A percentile compares a stretch with the other conserved stretches of the same genome.
These are phyloP conservation scores for Agonopterix subpropinquella DNA, from an alignment of 2,888 invertebrate genomes.

Conservation along the genomic window DNA sequence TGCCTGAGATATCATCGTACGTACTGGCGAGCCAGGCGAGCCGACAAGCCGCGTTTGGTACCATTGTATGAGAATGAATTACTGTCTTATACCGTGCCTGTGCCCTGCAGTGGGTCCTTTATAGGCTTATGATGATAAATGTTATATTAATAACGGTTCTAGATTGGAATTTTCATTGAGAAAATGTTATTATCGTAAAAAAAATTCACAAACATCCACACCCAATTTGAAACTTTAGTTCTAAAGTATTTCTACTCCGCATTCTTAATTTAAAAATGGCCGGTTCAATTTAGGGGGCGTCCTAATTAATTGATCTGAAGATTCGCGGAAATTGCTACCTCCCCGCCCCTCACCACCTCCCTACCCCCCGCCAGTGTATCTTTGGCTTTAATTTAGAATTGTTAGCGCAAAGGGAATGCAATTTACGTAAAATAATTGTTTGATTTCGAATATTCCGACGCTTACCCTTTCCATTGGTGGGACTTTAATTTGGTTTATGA, in stretches of 20 bases:
- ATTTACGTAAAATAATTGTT: constrained; percentile 73
- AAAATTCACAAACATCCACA: neutral
- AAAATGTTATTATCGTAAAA: constrained; percentile 1
- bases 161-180: neutral
- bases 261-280: constrained; percentile 36
- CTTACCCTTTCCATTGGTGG: constrained; percentile 31
- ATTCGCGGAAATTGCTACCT: constrained; percentile 59
- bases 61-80: no score
- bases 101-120: no score
- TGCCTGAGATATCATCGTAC: no score
- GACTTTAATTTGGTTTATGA: constrained; percentile 45
- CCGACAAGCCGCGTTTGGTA: no score
- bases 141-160: neutral
- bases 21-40: no score
- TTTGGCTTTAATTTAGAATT: constrained; percentile 72
- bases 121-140: no score
- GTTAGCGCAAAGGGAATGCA: constrained; percentile 71
- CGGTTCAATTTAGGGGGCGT: constrained; percentile 56
- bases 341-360: constrained; percentile 18
- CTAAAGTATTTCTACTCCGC: constrained; percentile 21
- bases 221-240: constrained; percentile 2
- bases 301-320: constrained; percentile 72
- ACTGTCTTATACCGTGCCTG: no score
- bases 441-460: constrained; percentile 59
- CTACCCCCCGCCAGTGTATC: constrained; percentile 47